These are phyloP conservation scores for Pomacea maculata DNA, from an alignment of 1,140 invertebrate genomes.

Conservation along the genomic window DNA sequence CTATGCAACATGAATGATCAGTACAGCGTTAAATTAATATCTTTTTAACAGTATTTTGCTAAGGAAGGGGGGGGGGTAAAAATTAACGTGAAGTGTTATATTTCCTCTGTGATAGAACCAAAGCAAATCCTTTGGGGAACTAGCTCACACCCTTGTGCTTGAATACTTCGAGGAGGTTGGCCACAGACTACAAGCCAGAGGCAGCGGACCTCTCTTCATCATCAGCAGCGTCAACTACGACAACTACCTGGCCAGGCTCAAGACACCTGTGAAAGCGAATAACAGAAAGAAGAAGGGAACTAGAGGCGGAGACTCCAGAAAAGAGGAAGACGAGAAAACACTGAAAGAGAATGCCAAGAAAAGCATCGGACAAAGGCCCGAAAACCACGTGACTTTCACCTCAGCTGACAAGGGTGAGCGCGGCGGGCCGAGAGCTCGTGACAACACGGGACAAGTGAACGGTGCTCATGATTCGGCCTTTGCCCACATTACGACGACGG, in stretches of 20 bases:
- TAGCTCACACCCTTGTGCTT: conserved; percentile 19
- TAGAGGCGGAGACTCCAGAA: not conserved
- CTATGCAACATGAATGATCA: no score
- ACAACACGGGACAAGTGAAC: not conserved
- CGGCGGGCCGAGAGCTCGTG: no score
- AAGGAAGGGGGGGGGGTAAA: no score
- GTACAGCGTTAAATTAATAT: no score
- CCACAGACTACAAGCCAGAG: not conserved
- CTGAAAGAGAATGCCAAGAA: not conserved
- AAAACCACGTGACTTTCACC: not conserved
- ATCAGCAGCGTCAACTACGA: conserved; percentile 19
- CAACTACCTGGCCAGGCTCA: conserved; percentile 21
- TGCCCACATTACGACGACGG: not conserved
- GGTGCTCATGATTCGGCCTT: not conserved
- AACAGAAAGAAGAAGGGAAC: not conserved
- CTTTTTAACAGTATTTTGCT: no score
- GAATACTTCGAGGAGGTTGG: conserved; percentile 8
- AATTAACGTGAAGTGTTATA: no score
- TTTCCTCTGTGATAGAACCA: not conserved
- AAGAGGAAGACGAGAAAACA: not conserved
- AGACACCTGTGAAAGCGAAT: not conserved
- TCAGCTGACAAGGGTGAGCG: not conserved
- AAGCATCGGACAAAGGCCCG: not conserved
- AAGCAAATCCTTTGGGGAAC: conserved; percentile 9
- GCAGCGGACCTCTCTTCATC: not conserved